Base-by-base conservation (phyloP, 1,140 invertebrate genomes). In the Anastatus disparis region DNA sequence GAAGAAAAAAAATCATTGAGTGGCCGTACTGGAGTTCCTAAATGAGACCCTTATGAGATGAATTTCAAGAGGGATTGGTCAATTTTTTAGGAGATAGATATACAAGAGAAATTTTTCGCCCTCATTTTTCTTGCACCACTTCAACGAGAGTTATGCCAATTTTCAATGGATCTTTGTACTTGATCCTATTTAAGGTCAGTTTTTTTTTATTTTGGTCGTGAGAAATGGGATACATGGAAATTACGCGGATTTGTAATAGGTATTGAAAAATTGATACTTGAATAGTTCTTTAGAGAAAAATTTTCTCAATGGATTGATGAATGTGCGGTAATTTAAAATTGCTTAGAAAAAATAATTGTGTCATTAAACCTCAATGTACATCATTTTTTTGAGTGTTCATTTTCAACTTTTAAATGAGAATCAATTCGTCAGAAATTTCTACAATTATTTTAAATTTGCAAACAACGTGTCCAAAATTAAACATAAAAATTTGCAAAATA, bases 91-190 rank as follows among this genome's bases (percentile, higher is more conserved):
- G 42, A 55, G 63, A 53, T 20, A 9, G 22, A 65, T 55, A 17
- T n/a, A n/a, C n/a, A n/a, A n/a, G 63, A 44, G 22, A 15, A n/a
- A 9, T 13, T 8, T 29, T 61, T 20, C 20, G 40, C 40, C 15
- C 58, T 40, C 17, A 42, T 42, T 58, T 42, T 59, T 12, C n/a
- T n/a, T 35, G 31, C 31, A 42, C 35, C 40, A 66, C 40, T 66
- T 66, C 38, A 66, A n/a, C 12, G 24, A 15, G 12, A 44, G 15
- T 56, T 26, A 35, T 56, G 40, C 52, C n/a, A 66, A 56, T 66
- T 46, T n/a, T 56, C 24, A 10, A 15, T 3, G 35, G 38, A 42
- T 29, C n/a, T 20, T 65, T 55, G 40, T 46, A 1, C 35, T 24
- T 9, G 8, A 0, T 1, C n/a, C 17, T 6, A 24, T 17, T 44